A percentile compares a stretch with the other conserved stretches of the same genome.
phyloP scores from a whole-genome alignment of 2,797 vertebrate genomes.

The Anniella stebbinsi region DNA sequence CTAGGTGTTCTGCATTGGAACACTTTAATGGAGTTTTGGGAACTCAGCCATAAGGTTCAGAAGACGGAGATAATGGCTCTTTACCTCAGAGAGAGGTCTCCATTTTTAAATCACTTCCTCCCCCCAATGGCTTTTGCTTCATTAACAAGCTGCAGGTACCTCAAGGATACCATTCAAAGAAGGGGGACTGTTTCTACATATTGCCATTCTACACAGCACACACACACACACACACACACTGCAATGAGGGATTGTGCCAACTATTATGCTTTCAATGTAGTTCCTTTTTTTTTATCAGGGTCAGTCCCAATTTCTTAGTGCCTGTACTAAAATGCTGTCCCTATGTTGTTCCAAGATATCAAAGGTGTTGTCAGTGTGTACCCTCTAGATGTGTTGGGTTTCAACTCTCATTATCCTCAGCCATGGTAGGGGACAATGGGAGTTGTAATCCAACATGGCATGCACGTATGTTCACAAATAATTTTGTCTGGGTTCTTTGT shows the following conservation, averaged over 20 bases:
- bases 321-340: no score
- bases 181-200: neutral
- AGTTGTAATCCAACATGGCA: no score
- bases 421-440: no score
- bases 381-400: no score
- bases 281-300: neutral
- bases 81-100: neutral
- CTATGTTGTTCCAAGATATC: no score
- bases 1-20: neutral
- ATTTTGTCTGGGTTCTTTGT: no score
- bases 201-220: neutral
- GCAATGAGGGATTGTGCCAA: neutral
- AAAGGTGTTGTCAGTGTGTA: no score
- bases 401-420: no score
- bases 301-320: neutral
- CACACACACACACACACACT: neutral
- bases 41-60: neutral
- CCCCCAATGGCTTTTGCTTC: neutral
- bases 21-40: constrained; percentile 11
- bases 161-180: neutral
- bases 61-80: neutral
- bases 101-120: neutral
- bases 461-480: no score
- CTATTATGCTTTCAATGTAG: neutral
- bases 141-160: neutral